phyloP scores from a whole-genome alignment of 2,888 invertebrate species.

The Callinectes sapidus region DNA sequence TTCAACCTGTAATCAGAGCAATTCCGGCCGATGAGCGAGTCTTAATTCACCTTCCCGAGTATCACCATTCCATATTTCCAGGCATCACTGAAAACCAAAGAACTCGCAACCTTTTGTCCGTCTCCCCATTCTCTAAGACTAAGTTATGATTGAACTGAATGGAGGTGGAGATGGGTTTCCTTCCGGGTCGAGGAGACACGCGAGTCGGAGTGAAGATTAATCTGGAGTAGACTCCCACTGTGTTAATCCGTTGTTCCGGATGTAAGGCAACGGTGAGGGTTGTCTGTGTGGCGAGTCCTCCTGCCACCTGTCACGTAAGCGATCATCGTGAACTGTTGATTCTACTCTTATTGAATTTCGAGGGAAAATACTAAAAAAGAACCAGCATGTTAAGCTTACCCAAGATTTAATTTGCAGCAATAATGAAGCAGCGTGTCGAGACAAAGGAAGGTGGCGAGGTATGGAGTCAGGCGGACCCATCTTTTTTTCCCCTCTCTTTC shows the following conservation, averaged over 20 bases:
- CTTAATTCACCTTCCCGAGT: not conserved
- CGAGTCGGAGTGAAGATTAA: not conserved
- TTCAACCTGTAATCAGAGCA: not conserved
- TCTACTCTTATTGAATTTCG: not conserved
- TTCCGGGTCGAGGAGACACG: not conserved
- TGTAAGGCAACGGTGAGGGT: not conserved
- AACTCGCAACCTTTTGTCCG: not conserved
- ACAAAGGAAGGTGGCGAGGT: not conserved
- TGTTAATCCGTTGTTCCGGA: not conserved
- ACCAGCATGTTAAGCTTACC: not conserved
- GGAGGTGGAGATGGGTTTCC: not conserved
- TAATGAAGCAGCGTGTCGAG: not conserved
- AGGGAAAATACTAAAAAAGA: not conserved
- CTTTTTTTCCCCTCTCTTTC: not conserved
- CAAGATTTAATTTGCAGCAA: not conserved
- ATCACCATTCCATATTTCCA: not conserved
- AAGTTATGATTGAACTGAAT: conserved; percentile 1
- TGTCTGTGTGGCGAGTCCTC: not conserved
- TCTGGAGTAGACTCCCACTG: not conserved
- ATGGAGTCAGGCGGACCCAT: not conserved
- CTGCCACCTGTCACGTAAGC: not conserved
- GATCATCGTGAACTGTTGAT: not conserved
- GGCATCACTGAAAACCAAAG: not conserved
- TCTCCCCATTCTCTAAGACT: not conserved
- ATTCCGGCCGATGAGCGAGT: not conserved